phyloP scores from a whole-genome alignment of 2,888 invertebrate genomes.

The Acronicta alni region DNA sequence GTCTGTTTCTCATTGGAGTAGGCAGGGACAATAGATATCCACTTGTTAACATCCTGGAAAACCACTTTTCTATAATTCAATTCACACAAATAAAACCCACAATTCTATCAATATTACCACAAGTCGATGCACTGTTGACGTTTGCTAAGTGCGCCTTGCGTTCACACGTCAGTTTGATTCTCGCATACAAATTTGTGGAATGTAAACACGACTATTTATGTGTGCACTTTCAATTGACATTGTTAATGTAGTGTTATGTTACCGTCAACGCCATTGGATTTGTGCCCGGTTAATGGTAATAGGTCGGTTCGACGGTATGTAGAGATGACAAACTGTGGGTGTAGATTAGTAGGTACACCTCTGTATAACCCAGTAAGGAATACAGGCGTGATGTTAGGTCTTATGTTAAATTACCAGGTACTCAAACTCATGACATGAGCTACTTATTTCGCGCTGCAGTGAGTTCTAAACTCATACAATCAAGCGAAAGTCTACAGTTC shows the following conservation, averaged over 20 bases:
- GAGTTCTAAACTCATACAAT: conserved; percentile 70
- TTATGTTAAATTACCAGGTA: too few species aligned
- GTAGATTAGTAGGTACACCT: too few species aligned
- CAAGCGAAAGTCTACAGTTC: conserved; percentile 68
- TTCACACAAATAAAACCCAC: conserved; percentile 15
- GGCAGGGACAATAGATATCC: too few species aligned
- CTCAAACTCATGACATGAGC: neutral
- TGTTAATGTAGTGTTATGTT: conserved; percentile 18
- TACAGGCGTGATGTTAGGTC: too few species aligned
- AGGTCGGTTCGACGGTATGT: too few species aligned
- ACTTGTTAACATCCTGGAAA: too few species aligned
- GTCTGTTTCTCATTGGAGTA: too few species aligned
- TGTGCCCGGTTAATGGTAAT: neutral
- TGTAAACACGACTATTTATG: conserved; percentile 40
- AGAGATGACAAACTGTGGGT: too few species aligned
- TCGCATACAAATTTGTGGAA: conserved; percentile 19
- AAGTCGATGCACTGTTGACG: conserved; percentile 30
- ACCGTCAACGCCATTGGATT: conserved; percentile 1
- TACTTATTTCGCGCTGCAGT: conserved; percentile 14
- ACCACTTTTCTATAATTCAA: conserved; percentile 31
- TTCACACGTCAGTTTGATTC: conserved; percentile 17
- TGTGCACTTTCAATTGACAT: conserved; percentile 32
- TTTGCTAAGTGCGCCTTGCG: conserved; percentile 28
- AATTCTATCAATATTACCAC: conserved; percentile 8
- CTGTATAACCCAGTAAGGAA: too few species aligned